Evolutionary conservation across 1,140 invertebrate species (phyloP).

Genomic region (Drosophila bifasciata): DNA sequence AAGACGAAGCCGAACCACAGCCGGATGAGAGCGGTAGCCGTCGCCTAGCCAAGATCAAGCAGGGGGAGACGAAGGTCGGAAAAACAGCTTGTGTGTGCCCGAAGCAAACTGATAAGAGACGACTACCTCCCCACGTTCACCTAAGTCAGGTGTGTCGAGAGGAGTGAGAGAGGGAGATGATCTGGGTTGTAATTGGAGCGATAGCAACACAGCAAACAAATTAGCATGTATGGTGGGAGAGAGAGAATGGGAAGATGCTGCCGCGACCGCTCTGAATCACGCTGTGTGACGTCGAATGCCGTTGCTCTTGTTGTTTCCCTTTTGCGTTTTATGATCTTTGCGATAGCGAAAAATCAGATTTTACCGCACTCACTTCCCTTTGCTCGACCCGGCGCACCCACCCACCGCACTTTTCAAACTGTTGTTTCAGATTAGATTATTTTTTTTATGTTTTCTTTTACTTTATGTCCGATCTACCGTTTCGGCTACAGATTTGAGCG

Average conservation of each 20-base stretch:
- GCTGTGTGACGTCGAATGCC: slow-evolving; percentile 29
- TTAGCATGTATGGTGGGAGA: slow-evolving; percentile 53
- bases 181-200: slow-evolving; percentile 65
- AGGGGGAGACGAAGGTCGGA: background rate
- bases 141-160: slow-evolving; percentile 4
- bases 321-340: slow-evolving; percentile 50
- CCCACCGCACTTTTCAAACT: slow-evolving; percentile 10
- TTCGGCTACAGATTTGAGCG: slow-evolving; percentile 38
- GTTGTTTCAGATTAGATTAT: slow-evolving; percentile 60
- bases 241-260: slow-evolving; percentile 28
- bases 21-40: slow-evolving; percentile 11
- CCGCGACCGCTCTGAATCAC: slow-evolving; percentile 31
- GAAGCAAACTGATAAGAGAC: slow-evolving; percentile 15
- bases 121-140: too few relatives aligned
- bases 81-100: background rate
- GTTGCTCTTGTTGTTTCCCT: slow-evolving; percentile 11
- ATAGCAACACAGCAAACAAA: slow-evolving; percentile 44
- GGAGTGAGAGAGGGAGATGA: slow-evolving; percentile 32
- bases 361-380: slow-evolving; percentile 9
- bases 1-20: slow-evolving; percentile 37
- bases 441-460: slow-evolving; percentile 34
- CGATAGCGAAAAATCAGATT: slow-evolving; percentile 32
- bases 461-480: slow-evolving; percentile 60
- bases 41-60: background rate
- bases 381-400: background rate